These are phyloP conservation scores for Prietella phreatophila DNA, from an alignment of 2,113 vertebrate genomes.

Conservation along the genomic window DNA sequence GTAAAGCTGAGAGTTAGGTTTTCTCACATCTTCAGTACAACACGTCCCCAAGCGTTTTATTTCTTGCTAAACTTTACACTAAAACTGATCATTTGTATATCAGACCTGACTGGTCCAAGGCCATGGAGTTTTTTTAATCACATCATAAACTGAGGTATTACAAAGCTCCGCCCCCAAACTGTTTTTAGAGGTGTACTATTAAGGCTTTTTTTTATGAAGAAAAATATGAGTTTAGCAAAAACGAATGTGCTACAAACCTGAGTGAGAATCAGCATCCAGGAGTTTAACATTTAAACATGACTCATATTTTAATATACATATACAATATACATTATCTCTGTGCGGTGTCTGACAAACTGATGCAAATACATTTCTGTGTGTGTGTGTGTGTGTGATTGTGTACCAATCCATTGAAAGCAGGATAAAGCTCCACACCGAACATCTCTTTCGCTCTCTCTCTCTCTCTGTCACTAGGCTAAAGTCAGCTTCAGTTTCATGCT, in stretches of 20 bases:
- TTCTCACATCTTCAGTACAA: no score
- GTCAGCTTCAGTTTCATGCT: not conserved
- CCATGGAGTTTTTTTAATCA: not conserved
- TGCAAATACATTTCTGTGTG: not conserved
- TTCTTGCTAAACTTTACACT: not conserved
- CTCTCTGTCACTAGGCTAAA: constrained; percentile 39
- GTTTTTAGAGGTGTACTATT: not conserved
- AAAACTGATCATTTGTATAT: not conserved
- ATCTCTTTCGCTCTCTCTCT: not conserved
- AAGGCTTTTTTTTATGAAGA: not conserved
- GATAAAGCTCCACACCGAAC: not conserved
- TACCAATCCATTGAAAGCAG: not conserved
- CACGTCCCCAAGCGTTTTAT: not conserved
- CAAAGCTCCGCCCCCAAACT: not conserved
- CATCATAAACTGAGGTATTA: not conserved
- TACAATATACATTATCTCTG: no score
- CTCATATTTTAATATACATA: not conserved
- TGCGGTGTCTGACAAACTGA: not conserved
- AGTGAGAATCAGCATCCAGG: not conserved
- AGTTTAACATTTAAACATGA: not conserved
- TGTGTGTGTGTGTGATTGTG: not conserved
- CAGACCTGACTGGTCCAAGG: not conserved
- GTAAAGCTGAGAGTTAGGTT: not conserved
- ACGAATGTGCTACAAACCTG: not conserved
- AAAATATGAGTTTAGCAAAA: not conserved